phyloP scores from a whole-genome alignment of 2,113 vertebrate genomes.

The Myodes glareolus region DNA sequence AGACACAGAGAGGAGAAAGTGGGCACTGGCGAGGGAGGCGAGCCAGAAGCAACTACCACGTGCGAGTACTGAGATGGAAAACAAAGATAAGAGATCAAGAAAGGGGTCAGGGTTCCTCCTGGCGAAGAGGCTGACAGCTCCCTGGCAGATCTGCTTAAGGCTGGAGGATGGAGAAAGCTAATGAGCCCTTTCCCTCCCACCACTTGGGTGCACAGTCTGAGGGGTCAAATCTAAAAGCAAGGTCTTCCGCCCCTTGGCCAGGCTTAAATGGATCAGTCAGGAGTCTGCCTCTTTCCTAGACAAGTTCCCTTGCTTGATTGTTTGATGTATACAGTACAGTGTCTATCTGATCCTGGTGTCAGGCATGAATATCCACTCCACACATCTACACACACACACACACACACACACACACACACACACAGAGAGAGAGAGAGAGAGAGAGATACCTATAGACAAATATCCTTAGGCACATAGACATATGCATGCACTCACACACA shows the following conservation, averaged over 20 bases:
- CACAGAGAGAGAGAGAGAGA: not conserved
- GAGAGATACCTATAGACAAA: not conserved
- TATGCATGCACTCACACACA: not conserved
- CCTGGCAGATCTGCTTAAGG: not conserved
- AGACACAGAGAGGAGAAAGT: not conserved
- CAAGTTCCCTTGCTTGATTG: constrained; percentile 30
- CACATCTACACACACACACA: not conserved
- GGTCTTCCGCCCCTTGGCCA: constrained; percentile 29
- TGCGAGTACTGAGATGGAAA: not conserved
- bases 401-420: not conserved
- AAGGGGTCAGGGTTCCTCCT: not conserved
- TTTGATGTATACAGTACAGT: constrained; percentile 55
- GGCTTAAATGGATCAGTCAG: not conserved
- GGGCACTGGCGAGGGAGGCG: not conserved
- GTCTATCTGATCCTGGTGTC: not conserved
- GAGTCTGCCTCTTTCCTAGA: not conserved
- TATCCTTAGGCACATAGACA: not conserved
- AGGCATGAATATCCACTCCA: not conserved
- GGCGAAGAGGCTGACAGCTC: not conserved
- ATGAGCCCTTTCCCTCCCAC: constrained; percentile 30
- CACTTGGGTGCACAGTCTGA: constrained; percentile 22
- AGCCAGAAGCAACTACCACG: not conserved
- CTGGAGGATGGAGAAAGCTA: not conserved
- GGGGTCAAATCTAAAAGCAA: constrained; percentile 57
- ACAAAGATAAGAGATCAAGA: constrained; percentile 52